Evolutionary conservation across 2,113 vertebrate genomes (phyloP).

Genomic region (Channa argus): DNA sequence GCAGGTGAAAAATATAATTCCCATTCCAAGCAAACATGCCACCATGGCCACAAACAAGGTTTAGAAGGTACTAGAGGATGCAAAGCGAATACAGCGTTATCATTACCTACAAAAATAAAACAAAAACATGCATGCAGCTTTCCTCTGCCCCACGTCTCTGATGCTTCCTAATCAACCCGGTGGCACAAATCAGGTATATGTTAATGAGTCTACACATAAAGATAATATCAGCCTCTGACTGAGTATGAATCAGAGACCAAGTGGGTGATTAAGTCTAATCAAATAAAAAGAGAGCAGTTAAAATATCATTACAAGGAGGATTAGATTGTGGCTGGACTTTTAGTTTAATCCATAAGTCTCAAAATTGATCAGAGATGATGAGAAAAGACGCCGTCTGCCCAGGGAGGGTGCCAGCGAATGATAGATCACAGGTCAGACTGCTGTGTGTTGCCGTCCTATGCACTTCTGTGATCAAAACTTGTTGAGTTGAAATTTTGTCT

Average conservation of each 20-base stretch:
- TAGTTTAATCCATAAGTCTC: slow-evolving; percentile 65
- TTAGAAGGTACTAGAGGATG: too few species aligned
- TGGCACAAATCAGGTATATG: slow-evolving; percentile 29
- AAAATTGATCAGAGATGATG: slow-evolving; percentile 63
- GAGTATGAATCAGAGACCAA: slow-evolving; percentile 44
- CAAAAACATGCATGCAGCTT: too few species aligned
- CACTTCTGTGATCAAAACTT: slow-evolving; percentile 42
- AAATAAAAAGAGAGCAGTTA: slow-evolving; percentile 65
- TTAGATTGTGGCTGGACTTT: slow-evolving; percentile 62
- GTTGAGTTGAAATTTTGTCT: slow-evolving; percentile 14
- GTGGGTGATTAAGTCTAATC: slow-evolving; percentile 68
- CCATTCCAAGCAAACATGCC: too few species aligned
- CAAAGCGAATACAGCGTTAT: too few species aligned
- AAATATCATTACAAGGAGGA: slow-evolving; percentile 69
- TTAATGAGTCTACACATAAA: slow-evolving; percentile 48
- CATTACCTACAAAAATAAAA: not conserved
- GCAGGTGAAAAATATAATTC: too few species aligned
- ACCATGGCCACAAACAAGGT: too few species aligned
- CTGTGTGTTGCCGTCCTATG: slow-evolving; percentile 19
- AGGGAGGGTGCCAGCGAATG: slow-evolving; percentile 24
- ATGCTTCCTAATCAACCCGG: slow-evolving; percentile 20
- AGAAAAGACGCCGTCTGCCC: slow-evolving; percentile 26
- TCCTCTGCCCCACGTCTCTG: not conserved
- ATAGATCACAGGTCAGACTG: slow-evolving; percentile 45
- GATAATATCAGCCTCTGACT: slow-evolving; percentile 55